Evolutionary conservation across 2,888 invertebrate species (phyloP).

Genomic region (Polylopha cassiicola): DNA sequence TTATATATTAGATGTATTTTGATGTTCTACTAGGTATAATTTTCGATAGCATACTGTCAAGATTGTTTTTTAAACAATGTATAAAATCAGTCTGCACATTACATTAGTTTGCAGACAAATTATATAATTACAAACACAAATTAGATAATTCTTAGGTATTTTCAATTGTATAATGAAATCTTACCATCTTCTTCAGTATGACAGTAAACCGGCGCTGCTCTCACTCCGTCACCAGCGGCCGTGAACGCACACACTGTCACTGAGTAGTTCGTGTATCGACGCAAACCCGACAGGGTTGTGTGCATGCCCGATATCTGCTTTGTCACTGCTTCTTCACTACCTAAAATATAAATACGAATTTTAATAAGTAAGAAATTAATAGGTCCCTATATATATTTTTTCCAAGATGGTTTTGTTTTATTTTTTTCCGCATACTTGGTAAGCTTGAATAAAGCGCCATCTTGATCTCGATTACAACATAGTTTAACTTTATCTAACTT

Average conservation of each 20-base stretch:
- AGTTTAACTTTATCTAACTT: too few relatives aligned
- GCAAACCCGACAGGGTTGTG: slow-evolving; percentile 84
- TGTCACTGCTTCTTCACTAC: slow-evolving; percentile 85
- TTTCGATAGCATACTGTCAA: too few relatives aligned
- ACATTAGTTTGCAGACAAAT: too few relatives aligned
- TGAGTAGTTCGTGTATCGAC: slow-evolving; percentile 94
- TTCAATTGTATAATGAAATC: slow-evolving; percentile 17
- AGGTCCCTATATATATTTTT: too few relatives aligned
- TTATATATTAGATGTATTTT: too few relatives aligned
- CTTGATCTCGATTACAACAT: too few relatives aligned
- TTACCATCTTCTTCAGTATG: slow-evolving; percentile 93
- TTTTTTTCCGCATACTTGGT: neutral
- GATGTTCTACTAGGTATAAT: too few relatives aligned
- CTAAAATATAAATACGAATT: slow-evolving; percentile 48
- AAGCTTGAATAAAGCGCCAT: too few relatives aligned
- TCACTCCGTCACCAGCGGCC: slow-evolving; percentile 91
- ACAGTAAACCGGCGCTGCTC: slow-evolving; percentile 89
- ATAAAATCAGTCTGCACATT: too few relatives aligned
- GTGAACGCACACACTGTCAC: slow-evolving; percentile 94
- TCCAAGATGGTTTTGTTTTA: neutral
- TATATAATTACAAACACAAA: neutral
- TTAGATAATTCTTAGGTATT: neutral
- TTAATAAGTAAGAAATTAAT: too few relatives aligned
- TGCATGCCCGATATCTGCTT: slow-evolving; percentile 84
- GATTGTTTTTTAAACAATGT: too few relatives aligned